These are phyloP conservation scores for Nephrotoma guestfalica DNA, from an alignment of 2,888 invertebrate species.

Conservation along the genomic window DNA sequence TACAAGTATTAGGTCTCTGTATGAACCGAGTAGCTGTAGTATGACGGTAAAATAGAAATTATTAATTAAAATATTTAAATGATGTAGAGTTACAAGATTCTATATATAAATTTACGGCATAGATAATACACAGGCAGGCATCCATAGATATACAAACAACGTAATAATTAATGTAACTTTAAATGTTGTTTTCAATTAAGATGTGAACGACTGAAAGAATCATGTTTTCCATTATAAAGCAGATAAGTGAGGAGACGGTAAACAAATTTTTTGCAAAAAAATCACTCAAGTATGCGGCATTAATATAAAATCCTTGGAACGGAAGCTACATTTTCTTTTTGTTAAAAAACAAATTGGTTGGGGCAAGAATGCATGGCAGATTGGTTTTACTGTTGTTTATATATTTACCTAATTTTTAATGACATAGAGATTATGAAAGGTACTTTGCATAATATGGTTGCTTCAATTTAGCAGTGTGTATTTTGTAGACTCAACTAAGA, in stretches of 20 bases:
- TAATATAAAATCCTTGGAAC: background rate
- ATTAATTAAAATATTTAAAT: background rate
- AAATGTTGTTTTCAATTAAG: background rate
- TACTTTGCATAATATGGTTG: too few species aligned
- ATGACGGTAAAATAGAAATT: background rate
- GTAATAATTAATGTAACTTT: background rate
- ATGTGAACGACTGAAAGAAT: background rate
- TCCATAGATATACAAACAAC: background rate
- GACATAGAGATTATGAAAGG: too few species aligned
- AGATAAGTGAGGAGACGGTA: background rate
- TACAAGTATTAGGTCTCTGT: background rate
- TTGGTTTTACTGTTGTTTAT: background rate
- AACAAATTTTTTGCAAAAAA: background rate
- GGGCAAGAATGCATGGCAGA: background rate
- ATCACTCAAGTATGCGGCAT: background rate
- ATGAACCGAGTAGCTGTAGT: background rate
- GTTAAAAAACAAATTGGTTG: background rate
- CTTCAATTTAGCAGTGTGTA: too few species aligned
- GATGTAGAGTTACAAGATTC: background rate
- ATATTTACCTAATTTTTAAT: too few species aligned
- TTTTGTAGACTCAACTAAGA: too few species aligned
- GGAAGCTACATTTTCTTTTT: background rate
- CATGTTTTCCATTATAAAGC: background rate
- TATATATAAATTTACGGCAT: background rate
- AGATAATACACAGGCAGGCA: background rate